Base-by-base conservation (phyloP, 2,888 invertebrate species). In the Parnassius orleans region DNA sequence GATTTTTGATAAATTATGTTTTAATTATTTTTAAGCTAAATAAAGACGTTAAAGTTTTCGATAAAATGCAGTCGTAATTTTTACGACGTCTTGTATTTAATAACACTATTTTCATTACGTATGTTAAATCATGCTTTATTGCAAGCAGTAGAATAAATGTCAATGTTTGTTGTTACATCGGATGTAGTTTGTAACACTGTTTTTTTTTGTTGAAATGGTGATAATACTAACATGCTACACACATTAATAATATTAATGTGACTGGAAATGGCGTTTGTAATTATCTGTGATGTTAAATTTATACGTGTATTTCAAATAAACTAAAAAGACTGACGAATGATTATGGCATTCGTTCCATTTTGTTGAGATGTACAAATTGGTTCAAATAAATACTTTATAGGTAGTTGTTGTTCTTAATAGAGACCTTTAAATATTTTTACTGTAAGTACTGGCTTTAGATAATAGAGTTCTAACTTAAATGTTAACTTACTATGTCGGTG, bases 361-460 rank as follows among this genome's bases (percentile, higher is more conserved):
- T 60, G 64, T 65, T 69, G 58, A 55, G 55, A 67, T 67, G 66
- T 69, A 69, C 65, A 67, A 68, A 64, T 61, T 63, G 50, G 44
- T 59, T 58, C 44, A 58, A 50, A 33, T 33, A 33, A 33, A 50
- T 47, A 51, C 51, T 42, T 11, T 59, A 57, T 57, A 63, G 12
- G 33, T 44, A 63, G 19, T 59, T 63, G 50, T 57, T 63, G 54
- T 59, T 63, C 63, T 51, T 55, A 56, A 46, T 56, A 63, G 63
- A 24, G 52, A 53, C 15, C 14, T 55, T 59, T 59, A 44, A 61
- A 46, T 63, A 54, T 12, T 11, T 47, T 62, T 46, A 61, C 10
- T 41, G 7, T 57, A 50, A 43, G 48, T 43, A 48, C 33, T 33
- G 33, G 33, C 33, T 33, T 33, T 33, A 33, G 33, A 33, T 33